A percentile compares a stretch with the other conserved stretches of the same genome.
phyloP scores from a whole-genome alignment of 2,797 vertebrate genomes.

The Babyrousa celebensis region DNA sequence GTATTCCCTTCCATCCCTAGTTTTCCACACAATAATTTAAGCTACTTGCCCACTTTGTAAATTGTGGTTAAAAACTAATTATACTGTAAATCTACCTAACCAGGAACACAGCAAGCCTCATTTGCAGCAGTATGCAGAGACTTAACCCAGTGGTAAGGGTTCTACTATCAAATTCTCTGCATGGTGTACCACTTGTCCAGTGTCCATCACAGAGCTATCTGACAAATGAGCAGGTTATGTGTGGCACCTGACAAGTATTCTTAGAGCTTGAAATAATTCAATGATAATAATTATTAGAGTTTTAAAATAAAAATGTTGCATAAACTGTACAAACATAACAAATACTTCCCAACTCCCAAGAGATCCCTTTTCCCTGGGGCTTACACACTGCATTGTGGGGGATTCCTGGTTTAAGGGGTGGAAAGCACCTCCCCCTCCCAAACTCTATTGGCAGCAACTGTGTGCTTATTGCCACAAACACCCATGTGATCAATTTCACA shows the following conservation, averaged over 20 bases:
- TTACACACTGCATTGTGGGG: not conserved
- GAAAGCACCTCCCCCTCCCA: too few relatives aligned
- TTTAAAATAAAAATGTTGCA: not conserved
- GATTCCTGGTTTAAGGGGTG: not conserved
- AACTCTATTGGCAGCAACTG: not conserved
- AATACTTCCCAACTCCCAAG: not conserved
- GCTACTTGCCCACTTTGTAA: not conserved
- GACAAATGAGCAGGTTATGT: not conserved
- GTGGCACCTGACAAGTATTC: not conserved
- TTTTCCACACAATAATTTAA: not conserved
- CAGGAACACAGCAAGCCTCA: not conserved
- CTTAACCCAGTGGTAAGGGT: not conserved
- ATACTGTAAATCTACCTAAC: not conserved
- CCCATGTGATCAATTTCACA: not conserved
- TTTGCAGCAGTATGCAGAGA: not conserved
- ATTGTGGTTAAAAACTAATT: conserved; percentile 11
- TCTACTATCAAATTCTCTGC: rapidly evolving
- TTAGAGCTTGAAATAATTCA: not conserved
- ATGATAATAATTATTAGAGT: too few relatives aligned
- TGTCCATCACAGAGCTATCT: not conserved
- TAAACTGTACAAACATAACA: not conserved
- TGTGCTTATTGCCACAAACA: not conserved
- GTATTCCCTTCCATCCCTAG: not conserved
- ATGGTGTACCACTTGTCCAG: rapidly evolving
- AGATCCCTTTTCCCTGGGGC: not conserved